Conservation (phyloP, 2,113 vertebrate species). For the Platanista minor region DNA sequence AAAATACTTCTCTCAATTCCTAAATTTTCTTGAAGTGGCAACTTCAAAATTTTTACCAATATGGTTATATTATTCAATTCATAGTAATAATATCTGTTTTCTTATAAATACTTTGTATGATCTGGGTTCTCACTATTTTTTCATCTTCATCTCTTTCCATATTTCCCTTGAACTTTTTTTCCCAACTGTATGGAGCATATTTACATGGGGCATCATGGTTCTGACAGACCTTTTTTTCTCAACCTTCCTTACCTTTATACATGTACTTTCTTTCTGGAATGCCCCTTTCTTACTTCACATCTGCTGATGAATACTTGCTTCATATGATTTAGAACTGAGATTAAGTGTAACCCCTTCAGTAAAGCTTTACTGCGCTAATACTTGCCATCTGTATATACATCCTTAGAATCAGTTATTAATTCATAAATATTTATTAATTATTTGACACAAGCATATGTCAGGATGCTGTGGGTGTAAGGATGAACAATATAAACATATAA, state of each 20-base stretch:
- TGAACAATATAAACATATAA: background rate
- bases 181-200: background rate
- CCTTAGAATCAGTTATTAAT: background rate
- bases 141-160: background rate
- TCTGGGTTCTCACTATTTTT: background rate
- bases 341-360: background rate
- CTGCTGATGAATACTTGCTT: background rate
- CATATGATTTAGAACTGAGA: background rate
- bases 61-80: background rate
- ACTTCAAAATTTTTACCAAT: background rate
- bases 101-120: background rate
- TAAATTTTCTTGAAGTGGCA: background rate
- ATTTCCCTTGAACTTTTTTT: background rate
- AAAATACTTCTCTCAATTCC: background rate
- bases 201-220: background rate
- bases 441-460: background rate
- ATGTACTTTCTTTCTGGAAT: background rate
- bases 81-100: background rate
- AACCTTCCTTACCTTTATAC: background rate
- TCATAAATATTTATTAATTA: background rate
- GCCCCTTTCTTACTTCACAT: background rate
- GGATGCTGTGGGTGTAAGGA: background rate
- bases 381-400: background rate
- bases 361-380: background rate
- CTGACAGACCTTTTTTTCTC: background rate